A percentile compares a stretch with the other conserved stretches of the same genome.
Evolutionary conservation across 2,113 vertebrate genomes (phyloP).

Genomic region (Pluvialis apricaria): DNA sequence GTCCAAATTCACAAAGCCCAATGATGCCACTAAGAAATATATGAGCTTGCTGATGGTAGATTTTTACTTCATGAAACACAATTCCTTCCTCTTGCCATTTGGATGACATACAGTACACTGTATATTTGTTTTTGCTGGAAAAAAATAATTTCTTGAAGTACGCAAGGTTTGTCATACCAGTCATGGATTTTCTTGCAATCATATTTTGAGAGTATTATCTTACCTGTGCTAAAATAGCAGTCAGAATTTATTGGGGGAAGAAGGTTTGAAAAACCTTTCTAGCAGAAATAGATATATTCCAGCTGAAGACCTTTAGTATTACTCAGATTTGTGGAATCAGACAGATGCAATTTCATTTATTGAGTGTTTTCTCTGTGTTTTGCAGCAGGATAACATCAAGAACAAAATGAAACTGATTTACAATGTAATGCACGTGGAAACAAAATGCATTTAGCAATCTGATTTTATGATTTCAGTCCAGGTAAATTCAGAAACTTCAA

Average conservation of each 20-base stretch:
- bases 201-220: constrained; percentile 2
- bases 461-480: background rate
- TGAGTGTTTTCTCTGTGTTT: constrained; percentile 7
- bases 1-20: background rate
- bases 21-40: background rate
- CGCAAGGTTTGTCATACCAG: background rate
- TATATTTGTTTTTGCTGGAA: background rate
- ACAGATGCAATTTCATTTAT: constrained; percentile 16
- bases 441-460: background rate
- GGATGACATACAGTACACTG: background rate
- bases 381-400: background rate
- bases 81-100: background rate
- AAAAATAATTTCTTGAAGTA: background rate
- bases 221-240: constrained; percentile 10
- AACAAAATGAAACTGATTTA: background rate
- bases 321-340: background rate
- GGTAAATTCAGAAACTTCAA: background rate
- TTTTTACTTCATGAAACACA: background rate
- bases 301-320: background rate
- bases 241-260: background rate
- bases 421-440: background rate
- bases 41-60: background rate
- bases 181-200: background rate
- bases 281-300: background rate
- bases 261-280: background rate